These are phyloP conservation scores for Harpagoxenus sublaevis DNA, from an alignment of 2,888 invertebrate genomes.

Conservation along the genomic window DNA sequence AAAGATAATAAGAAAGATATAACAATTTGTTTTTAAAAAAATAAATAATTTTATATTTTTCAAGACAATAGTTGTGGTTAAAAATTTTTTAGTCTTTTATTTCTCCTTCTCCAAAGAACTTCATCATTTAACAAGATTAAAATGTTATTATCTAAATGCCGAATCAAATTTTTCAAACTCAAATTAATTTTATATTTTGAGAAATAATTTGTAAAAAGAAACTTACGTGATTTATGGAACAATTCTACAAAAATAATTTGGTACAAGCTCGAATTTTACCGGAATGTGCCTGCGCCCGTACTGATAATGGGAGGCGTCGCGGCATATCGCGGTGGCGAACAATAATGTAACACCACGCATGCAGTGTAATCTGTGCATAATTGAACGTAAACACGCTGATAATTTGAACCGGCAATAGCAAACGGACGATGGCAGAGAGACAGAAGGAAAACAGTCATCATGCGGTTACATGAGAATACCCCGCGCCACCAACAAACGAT, in stretches of 20 bases:
- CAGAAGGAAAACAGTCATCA: conserved; percentile 43
- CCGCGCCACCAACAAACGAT: conserved; percentile 13
- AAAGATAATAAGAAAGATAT: not conserved
- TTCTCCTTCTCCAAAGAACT: not conserved
- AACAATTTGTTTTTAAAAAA: not conserved
- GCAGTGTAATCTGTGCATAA: conserved; percentile 76
- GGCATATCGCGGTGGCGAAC: conserved; percentile 36
- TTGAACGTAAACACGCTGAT: conserved; percentile 78
- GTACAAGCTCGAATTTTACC: not conserved
- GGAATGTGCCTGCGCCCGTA: conserved; percentile 1
- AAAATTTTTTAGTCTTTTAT: not conserved
- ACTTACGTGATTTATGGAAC: not conserved
- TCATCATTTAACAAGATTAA: not conserved
- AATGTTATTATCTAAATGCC: not conserved
- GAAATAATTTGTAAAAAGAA: not conserved
- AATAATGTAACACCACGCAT: conserved; percentile 60
- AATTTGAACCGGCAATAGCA: conserved; percentile 65
- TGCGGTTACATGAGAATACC: conserved; percentile 35
- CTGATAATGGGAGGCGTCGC: conserved; percentile 36
- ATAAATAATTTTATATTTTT: not conserved
- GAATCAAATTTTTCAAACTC: not conserved
- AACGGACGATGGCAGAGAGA: conserved; percentile 23
- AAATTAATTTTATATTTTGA: not conserved
- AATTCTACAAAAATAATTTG: not conserved
- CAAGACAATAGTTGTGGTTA: not conserved